phyloP scores from a whole-genome alignment of 2,113 vertebrate species.

The Myodes glareolus region DNA sequence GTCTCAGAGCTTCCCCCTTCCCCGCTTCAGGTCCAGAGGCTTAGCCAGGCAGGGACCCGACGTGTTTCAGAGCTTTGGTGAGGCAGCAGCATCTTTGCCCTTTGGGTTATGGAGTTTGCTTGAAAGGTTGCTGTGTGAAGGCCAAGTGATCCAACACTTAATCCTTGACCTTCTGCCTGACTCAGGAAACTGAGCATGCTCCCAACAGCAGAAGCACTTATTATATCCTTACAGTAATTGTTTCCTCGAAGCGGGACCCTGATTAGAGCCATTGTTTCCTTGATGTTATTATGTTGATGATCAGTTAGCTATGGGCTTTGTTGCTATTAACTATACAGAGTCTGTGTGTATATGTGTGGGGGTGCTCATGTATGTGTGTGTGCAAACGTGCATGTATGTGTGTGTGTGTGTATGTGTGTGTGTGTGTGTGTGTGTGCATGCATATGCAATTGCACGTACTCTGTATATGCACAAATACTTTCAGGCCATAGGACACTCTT shows the following conservation, averaged over 20 bases:
- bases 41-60: too few species aligned
- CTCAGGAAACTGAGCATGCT: not conserved
- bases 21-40: not conserved
- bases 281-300: not conserved
- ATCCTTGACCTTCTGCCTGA: not conserved
- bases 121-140: not conserved
- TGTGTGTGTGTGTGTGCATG: too few species aligned
- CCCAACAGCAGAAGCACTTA: fast-evolving
- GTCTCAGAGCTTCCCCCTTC: not conserved
- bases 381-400: too few species aligned
- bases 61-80: too few species aligned
- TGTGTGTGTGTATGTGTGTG: too few species aligned
- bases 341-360: not conserved
- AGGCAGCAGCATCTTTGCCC: fast-evolving
- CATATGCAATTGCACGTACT: fast-evolving
- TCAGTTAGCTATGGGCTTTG: fast-evolving
- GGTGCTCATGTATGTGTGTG: not conserved
- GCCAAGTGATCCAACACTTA: not conserved
- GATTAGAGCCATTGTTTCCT: not conserved
- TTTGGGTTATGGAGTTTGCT: too few species aligned
- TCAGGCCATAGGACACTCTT: not conserved
- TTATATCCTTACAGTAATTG: fast-evolving
- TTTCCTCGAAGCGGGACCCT: not conserved
- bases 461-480: not conserved
- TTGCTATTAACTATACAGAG: not conserved